Evolutionary conservation across 2,888 invertebrate genomes (phyloP), one percentile per base, ranked within the genome.

Genomic region (Cantharis rustica): DNA sequence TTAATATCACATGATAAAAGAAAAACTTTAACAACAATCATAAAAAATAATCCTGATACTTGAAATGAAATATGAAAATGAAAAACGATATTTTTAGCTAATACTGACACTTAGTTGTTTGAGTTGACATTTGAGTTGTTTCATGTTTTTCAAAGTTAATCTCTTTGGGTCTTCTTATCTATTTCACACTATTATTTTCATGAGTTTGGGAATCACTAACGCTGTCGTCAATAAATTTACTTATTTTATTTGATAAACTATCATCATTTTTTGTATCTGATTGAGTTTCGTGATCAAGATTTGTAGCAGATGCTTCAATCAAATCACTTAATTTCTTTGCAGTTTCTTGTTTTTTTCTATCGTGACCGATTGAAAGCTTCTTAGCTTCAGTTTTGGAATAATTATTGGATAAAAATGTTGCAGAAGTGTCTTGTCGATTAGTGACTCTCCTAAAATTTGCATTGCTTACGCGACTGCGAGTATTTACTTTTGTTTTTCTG

Each of bases 211-310:
- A 4, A 9, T 23, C 9, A 23, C 23, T 9, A 23, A 23, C 23
- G 1, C 23, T 23, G 9, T 23, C 1, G 20, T 20, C 20, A 20
- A 5, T 20, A 20, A 20, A 20, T 20, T 4, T 20, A 20, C 69
- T 72, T 27, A 75, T 47, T 68, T 63, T 16, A 72, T 75, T 15
- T 27, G 68, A 68, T 16, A n/a, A 31, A 17, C n/a, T 47, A 16
- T 69, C 11, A 61, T 61, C 4, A 20, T 16, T 5, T 70, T 61
- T 16, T n/a, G 10, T 2, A n/a, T 11, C 27, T 13, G 61, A 13
- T 3, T 7, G 31, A 64, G 16, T n/a, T 13, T 16, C 26, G 10
- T 26, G 16, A 27, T 11, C 10, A 7, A 2, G 7, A 16, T 64
- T 16, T 13, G 23, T 11, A 11, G 4, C 9, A 13, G 5, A 16